Evolutionary conservation across 2,888 invertebrate genomes (phyloP), one percentile per base, ranked within the genome.

Genomic region (Isoperla grammatica): DNA sequence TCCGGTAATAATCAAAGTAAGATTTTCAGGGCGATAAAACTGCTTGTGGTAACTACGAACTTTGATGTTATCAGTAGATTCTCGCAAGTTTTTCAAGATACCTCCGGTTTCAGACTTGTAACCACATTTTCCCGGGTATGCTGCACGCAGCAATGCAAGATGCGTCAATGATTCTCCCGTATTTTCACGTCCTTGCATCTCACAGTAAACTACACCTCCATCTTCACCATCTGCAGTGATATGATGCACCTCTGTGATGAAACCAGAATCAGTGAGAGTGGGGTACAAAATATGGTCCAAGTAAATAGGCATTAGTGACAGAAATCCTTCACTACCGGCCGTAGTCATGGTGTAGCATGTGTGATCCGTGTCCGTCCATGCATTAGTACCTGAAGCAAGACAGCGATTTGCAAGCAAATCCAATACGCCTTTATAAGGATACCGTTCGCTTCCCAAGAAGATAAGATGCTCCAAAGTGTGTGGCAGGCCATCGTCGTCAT

Each of bases 171-270:
- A 83, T 70, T 89, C 88, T 3, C 88, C 87, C n/a, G 80, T 81
- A 73, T 90, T 92, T 73, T 93, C 93, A 29, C 83, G 73, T 0
- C 87, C 90, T 74, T 93, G 94, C 90, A 95, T 94, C 78, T 96
- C 95, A 73, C 91, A 92, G 73, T 95, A 95, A n/a, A 95, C 94
- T 12, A 95, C 92, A 15, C 96, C 96, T 11, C 88, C 92, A 78
- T 96, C 88, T 65, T 90, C 86, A 0, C 95, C 95, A 61, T 89
- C 85, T 0, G 86, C 89, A 68, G 89, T 91, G 63, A 95, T 80
- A 72, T 95, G 95, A 74, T 95, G 93, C 0, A 96, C 94, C 77
- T 95, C 95, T 0, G 95, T 95, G 23, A 85, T 77, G 71, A 85
- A 95, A 2, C 84, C 91, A 64, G 88, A 80, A 65, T 93, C 88